These are phyloP conservation scores for Drosophila pegasa DNA, from an alignment of 2,888 invertebrate species.

Conservation along the genomic window DNA sequence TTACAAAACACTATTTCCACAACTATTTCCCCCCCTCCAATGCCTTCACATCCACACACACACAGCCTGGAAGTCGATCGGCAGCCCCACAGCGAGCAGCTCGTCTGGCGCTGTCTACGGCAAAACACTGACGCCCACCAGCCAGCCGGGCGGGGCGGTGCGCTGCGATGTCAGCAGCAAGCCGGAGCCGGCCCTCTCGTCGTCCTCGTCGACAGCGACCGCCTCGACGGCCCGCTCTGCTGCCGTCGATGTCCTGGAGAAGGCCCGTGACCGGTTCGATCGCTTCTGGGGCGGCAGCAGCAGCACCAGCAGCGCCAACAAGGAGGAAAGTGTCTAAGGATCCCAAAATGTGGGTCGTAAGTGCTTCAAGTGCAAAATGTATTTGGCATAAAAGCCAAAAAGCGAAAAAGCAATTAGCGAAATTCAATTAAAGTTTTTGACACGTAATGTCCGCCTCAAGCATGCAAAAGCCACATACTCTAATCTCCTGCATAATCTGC, in stretches of 20 bases:
- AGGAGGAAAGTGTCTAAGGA: slow-evolving; percentile 86
- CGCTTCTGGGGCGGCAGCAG: slow-evolving; percentile 91
- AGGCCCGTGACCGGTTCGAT: slow-evolving; percentile 93
- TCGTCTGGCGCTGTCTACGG: slow-evolving; percentile 62
- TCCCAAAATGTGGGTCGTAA: slow-evolving; percentile 4
- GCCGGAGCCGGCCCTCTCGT: slow-evolving; percentile 52
- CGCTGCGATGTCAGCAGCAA: slow-evolving; percentile 54
- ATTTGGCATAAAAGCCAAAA: slow-evolving; percentile 32
- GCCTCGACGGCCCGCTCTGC: slow-evolving; percentile 80
- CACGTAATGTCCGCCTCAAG: slow-evolving; percentile 36
- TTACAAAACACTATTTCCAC: slow-evolving; percentile 78
- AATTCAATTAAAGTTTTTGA: slow-evolving; percentile 36
- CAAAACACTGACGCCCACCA: slow-evolving; percentile 67
- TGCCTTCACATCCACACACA: slow-evolving; percentile 63
- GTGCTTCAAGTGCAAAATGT: slow-evolving; percentile 58
- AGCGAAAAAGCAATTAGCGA: slow-evolving; percentile 26
- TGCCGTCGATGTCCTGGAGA: slow-evolving; percentile 91
- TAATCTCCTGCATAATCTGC: slow-evolving; percentile 6
- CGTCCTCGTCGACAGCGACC: slow-evolving; percentile 74
- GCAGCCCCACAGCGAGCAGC: slow-evolving; percentile 71
- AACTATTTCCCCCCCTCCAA: slow-evolving; percentile 78
- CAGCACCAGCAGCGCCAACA: slow-evolving; percentile 87
- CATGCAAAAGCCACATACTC: slow-evolving; percentile 41
- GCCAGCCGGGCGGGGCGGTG: slow-evolving; percentile 70
- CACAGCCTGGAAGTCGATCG: slow-evolving; percentile 79